These are phyloP conservation scores for Himalopsyche anomala DNA, from an alignment of 2,888 invertebrate species.

Conservation along the genomic window DNA sequence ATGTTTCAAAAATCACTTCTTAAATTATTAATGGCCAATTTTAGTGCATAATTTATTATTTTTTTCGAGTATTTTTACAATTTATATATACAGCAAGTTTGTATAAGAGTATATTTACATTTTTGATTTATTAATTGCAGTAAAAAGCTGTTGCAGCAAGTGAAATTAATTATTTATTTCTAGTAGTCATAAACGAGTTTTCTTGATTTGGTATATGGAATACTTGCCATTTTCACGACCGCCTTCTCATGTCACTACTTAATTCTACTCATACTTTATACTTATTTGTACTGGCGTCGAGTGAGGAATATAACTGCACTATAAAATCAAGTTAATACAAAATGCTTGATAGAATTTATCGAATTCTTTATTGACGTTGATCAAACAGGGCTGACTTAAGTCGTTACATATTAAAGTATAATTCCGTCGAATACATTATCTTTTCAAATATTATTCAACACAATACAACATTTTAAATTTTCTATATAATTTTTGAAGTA, in stretches of 20 bases:
- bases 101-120: background rate
- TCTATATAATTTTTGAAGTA: too few species aligned
- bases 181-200: conserved; percentile 27
- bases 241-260: background rate
- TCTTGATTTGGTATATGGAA: conserved; percentile 37
- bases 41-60: too few species aligned
- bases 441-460: too few species aligned
- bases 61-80: too few species aligned
- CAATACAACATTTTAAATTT: too few species aligned
- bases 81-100: too few species aligned
- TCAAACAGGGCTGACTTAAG: background rate
- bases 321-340: background rate
- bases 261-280: too few species aligned
- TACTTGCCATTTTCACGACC: conserved; percentile 29
- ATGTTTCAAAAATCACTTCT: too few species aligned
- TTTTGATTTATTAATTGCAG: background rate
- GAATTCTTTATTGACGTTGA: background rate
- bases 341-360: conserved; percentile 4
- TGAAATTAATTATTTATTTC: conserved; percentile 41
- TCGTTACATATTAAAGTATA: too few species aligned
- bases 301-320: background rate
- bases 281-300: background rate
- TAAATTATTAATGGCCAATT: too few species aligned
- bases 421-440: too few species aligned
- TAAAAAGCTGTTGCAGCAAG: background rate